These are phyloP conservation scores for Cirrhinus mrigala DNA, from an alignment of 2,797 vertebrate species.

Conservation along the genomic window DNA sequence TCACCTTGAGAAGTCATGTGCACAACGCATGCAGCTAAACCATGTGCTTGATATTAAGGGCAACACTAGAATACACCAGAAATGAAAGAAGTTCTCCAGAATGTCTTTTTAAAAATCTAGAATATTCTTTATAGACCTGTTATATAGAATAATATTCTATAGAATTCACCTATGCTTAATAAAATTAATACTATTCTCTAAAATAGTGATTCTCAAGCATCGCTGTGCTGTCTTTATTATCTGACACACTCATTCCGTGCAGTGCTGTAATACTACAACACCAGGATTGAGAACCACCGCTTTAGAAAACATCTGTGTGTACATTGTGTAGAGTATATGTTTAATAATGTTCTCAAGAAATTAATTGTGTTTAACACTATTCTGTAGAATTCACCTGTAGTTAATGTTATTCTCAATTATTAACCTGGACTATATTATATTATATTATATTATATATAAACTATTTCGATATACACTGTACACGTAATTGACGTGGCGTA, in stretches of 20 bases:
- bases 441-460: not conserved
- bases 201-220: not conserved
- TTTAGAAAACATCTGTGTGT: not conserved
- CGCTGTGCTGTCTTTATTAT: not conserved
- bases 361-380: not conserved
- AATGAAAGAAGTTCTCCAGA: not conserved
- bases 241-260: not conserved
- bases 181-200: not conserved
- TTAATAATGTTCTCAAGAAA: not conserved
- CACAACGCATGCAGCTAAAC: not conserved
- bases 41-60: not conserved
- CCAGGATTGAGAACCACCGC: not conserved
- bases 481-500: not conserved
- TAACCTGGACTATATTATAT: not conserved
- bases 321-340: not conserved
- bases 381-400: not conserved
- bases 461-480: not conserved
- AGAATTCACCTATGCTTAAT: not conserved
- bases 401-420: not conserved
- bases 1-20: not conserved
- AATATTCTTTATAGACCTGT: not conserved
- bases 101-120: not conserved
- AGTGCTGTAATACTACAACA: not conserved
- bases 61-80: not conserved
- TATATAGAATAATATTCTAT: not conserved